A percentile compares a stretch with the other conserved stretches of the same genome.
phyloP scores from a whole-genome alignment of 2,797 vertebrate species.

The Mormyrus proboscirostris region DNA sequence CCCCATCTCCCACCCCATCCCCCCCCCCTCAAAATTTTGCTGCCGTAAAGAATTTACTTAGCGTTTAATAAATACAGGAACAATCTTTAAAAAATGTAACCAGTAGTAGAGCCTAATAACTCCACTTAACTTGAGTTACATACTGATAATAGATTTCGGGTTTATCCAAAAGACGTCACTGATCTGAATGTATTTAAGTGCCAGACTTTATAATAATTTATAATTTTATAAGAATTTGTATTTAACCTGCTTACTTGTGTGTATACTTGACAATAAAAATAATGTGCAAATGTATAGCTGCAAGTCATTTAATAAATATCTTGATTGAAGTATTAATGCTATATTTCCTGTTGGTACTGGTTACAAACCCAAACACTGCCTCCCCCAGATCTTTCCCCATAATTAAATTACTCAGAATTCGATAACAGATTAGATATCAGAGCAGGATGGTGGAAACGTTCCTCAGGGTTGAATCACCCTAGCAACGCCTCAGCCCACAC shows the following conservation, averaged over 20 bases:
- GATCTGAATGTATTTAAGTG: neutral
- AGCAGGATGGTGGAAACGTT: neutral
- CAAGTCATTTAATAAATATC: neutral
- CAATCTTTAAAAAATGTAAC: neutral
- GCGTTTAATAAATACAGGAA: neutral
- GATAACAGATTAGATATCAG: constrained; percentile 11
- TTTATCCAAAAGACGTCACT: neutral
- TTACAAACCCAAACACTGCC: neutral
- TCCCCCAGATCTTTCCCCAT: neutral
- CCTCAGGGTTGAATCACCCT: neutral
- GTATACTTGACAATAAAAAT: neutral
- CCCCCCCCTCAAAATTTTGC: neutral
- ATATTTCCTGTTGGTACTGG: neutral
- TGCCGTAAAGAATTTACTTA: neutral
- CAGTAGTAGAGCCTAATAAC: neutral
- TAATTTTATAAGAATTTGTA: neutral
- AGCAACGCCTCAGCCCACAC: neutral
- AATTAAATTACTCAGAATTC: neutral
- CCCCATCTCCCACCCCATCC: too few species aligned
- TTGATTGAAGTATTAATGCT: neutral
- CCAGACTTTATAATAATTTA: neutral
- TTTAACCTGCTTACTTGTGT: neutral
- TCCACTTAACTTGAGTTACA: neutral
- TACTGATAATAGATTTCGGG: neutral
- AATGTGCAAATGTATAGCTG: neutral